phyloP scores from a whole-genome alignment of 2,113 vertebrate genomes.

The Gobiocypris rarus region DNA sequence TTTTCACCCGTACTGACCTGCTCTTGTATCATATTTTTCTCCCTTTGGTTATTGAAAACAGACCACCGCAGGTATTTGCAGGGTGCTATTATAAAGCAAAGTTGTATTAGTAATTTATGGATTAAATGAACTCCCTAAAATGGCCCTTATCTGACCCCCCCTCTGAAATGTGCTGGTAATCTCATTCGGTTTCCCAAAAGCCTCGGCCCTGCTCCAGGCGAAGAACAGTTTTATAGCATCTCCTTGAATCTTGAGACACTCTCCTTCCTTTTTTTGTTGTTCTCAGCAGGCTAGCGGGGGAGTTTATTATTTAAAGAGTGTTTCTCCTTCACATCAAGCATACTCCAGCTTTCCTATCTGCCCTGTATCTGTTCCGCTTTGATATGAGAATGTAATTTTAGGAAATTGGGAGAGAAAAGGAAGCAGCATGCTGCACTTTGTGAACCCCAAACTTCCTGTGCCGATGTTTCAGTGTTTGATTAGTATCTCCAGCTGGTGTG shows the following conservation, averaged over 20 bases:
- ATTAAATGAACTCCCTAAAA: conserved; percentile 55
- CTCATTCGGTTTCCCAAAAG: conserved; percentile 57
- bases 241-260: conserved; percentile 47
- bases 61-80: conserved; percentile 40
- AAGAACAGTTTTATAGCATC: conserved; percentile 55
- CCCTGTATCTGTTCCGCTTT: conserved; percentile 55
- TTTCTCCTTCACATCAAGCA: conserved; percentile 59
- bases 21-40: conserved; percentile 39
- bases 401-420: conserved; percentile 57
- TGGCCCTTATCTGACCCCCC: conserved; percentile 46
- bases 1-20: conserved; percentile 24
- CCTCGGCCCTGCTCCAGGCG: conserved; percentile 33
- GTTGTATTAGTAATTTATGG: conserved; percentile 52
- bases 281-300: conserved; percentile 46
- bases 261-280: conserved; percentile 41
- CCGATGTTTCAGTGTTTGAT: conserved; percentile 52
- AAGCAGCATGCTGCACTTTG: conserved; percentile 54
- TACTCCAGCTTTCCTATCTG: conserved; percentile 50
- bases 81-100: conserved; percentile 36
- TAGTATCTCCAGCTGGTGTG: conserved; percentile 58
- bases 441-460: conserved; percentile 61
- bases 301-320: conserved; percentile 63
- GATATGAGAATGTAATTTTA: conserved; percentile 57
- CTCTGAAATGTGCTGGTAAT: conserved; percentile 48
- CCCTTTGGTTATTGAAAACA: conserved; percentile 40